Conservation (phyloP, 2,888 invertebrate genomes). For the Doris montereyensis region DNA sequence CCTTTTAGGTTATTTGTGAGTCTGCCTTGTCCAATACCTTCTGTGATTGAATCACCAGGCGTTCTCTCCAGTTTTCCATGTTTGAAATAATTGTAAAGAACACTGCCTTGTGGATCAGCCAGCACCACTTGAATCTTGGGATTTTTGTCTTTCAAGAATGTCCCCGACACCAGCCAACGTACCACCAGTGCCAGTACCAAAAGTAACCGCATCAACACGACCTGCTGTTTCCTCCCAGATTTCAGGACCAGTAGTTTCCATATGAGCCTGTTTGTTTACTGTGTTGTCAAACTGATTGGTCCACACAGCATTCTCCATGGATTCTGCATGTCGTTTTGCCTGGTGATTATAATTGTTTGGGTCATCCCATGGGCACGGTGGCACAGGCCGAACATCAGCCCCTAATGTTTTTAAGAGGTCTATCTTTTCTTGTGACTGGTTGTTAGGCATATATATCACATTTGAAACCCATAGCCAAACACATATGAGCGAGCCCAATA, state of each 20-base stretch:
- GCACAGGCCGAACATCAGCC: slow-evolving; percentile 68
- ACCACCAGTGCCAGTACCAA: slow-evolving; percentile 73
- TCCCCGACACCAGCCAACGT: slow-evolving; percentile 70
- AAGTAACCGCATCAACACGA: slow-evolving; percentile 70
- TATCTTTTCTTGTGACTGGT: slow-evolving; percentile 69
- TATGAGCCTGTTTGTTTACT: slow-evolving; percentile 69
- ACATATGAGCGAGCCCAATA: slow-evolving; percentile 73
- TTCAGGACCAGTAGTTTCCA: slow-evolving; percentile 72
- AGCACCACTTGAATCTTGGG: slow-evolving; percentile 54
- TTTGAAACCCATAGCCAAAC: slow-evolving; percentile 70
- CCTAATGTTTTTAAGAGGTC: slow-evolving; percentile 68
- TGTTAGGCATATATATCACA: slow-evolving; percentile 73
- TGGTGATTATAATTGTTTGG: slow-evolving; percentile 72
- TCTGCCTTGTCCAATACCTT: slow-evolving; percentile 73
- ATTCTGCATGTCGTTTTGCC: slow-evolving; percentile 69
- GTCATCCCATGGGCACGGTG: slow-evolving; percentile 70
- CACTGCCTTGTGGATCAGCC: slow-evolving; percentile 67
- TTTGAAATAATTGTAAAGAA: slow-evolving; percentile 70
- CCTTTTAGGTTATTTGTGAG: slow-evolving; percentile 71
- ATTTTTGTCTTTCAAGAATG: slow-evolving; percentile 71
- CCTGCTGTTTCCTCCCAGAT: slow-evolving; percentile 72
- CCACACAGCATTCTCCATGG: slow-evolving; percentile 71
- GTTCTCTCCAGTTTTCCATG: slow-evolving; percentile 70
- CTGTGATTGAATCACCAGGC: slow-evolving; percentile 70
- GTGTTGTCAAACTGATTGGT: slow-evolving; percentile 73